Evolutionary conservation across 1,140 invertebrate genomes (phyloP).

Genomic region (Listronotus bonariensis): DNA sequence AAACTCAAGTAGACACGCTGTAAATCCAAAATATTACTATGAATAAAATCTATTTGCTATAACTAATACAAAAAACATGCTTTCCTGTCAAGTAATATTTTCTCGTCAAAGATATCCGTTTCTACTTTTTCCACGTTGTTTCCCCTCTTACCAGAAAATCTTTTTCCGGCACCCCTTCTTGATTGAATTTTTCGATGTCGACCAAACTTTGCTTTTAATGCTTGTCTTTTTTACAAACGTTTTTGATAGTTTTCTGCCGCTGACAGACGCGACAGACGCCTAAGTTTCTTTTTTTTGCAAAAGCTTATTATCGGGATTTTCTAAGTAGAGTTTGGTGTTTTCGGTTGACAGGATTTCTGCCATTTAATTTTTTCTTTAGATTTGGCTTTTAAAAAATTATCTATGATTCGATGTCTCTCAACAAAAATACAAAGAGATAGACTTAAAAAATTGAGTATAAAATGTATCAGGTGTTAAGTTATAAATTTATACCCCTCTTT

Average conservation of each 20-base stretch:
- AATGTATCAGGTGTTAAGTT: too few species aligned
- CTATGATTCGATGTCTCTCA: too few species aligned
- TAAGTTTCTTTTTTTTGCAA: conserved; percentile 16
- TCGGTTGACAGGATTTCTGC: background rate
- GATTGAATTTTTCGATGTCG: conserved; percentile 35
- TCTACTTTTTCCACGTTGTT: conserved; percentile 23
- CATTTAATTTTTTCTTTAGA: too few species aligned
- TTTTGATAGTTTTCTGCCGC: conserved; percentile 26
- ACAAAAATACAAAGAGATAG: too few species aligned
- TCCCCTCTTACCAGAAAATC: conserved; percentile 5
- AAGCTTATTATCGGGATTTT: conserved; percentile 24
- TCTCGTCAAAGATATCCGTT: conserved; percentile 26
- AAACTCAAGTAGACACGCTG: too few species aligned
- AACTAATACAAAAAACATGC: background rate
- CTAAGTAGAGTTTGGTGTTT: conserved; percentile 18
- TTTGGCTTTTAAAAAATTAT: too few species aligned
- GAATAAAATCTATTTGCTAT: too few species aligned
- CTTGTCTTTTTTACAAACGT: conserved; percentile 22
- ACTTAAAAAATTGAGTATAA: too few species aligned
- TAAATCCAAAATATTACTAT: too few species aligned
- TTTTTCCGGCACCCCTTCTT: conserved; percentile 22
- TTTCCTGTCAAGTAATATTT: conserved; percentile 23
- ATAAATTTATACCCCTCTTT: too few species aligned
- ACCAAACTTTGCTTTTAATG: conserved; percentile 43
- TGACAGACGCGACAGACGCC: conserved; percentile 13